Evolutionary conservation across 2,888 invertebrate species (phyloP).

Genomic region (Cataglyphis livida): DNA sequence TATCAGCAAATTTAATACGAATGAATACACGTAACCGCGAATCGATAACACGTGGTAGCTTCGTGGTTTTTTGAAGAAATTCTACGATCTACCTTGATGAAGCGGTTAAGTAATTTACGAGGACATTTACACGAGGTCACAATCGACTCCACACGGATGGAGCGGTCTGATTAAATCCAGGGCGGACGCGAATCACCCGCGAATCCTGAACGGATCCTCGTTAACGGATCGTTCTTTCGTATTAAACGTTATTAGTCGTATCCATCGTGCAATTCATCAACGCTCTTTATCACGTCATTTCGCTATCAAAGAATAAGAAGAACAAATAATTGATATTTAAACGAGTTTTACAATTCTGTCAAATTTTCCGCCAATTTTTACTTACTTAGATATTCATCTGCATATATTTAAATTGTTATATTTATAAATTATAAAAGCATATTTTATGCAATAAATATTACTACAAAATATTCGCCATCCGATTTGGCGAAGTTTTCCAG

Average conservation of each 20-base stretch:
- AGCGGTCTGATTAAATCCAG: conserved; percentile 62
- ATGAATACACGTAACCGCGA: conserved; percentile 23
- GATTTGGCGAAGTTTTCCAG: background rate
- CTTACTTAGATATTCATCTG: background rate
- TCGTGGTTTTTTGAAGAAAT: conserved; percentile 21
- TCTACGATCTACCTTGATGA: conserved; percentile 38
- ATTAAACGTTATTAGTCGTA: conserved; percentile 68
- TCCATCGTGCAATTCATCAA: conserved; percentile 60
- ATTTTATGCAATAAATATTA: background rate
- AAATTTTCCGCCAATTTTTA: background rate
- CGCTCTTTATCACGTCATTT: conserved; percentile 37
- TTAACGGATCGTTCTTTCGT: conserved; percentile 70
- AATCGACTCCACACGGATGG: conserved; percentile 55
- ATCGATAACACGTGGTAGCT: conserved; percentile 12
- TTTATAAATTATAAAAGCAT: conserved; percentile 9
- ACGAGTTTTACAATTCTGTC: background rate
- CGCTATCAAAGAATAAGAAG: background rate
- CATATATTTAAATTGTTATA: background rate
- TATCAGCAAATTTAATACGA: background rate
- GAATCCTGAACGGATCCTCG: conserved; percentile 66
- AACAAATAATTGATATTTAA: background rate
- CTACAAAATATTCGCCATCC: background rate
- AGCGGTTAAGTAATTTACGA: conserved; percentile 53
- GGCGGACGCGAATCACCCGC: conserved; percentile 62
- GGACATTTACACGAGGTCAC: conserved; percentile 55